These are phyloP conservation scores for Petrocephalus zakoni DNA, from an alignment of 2,113 vertebrate species.

Conservation along the genomic window DNA sequence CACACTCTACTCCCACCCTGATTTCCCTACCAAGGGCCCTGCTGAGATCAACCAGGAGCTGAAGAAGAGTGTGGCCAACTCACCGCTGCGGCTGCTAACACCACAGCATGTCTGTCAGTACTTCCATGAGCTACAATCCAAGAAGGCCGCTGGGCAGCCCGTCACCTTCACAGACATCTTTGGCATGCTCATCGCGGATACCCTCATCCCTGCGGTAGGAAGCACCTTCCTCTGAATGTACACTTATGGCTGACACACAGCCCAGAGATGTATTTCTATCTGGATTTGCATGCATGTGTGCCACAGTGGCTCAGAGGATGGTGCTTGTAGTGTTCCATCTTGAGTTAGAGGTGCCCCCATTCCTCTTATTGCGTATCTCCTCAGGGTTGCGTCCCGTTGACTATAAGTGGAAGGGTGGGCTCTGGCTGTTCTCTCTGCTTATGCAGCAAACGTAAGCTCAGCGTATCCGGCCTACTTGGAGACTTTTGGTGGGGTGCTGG, in stretches of 20 bases:
- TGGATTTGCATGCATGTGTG: too few relatives aligned
- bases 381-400: not conserved
- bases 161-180: slow-evolving; percentile 97
- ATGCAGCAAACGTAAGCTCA: not conserved
- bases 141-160: slow-evolving; percentile 85
- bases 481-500: not conserved
- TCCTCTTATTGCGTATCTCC: not conserved
- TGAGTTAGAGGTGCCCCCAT: not conserved
- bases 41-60: slow-evolving; percentile 85
- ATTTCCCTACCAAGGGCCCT: slow-evolving; percentile 84
- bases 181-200: slow-evolving; percentile 96
- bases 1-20: slow-evolving; percentile 81
- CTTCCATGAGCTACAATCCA: slow-evolving; percentile 86
- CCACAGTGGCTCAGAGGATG: not conserved
- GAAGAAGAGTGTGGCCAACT: slow-evolving; percentile 84
- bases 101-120: slow-evolving; percentile 88
- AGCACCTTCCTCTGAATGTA: not conserved
- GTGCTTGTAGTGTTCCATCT: not conserved
- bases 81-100: slow-evolving; percentile 80
- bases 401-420: not conserved
- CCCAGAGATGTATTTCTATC: not conserved
- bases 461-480: not conserved
- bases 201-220: slow-evolving; percentile 82
- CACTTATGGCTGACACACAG: not conserved
- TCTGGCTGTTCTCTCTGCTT: not conserved